Percentiles rank a stretch among this genome's conserved stretches.
These are phyloP conservation scores for Drosophila suzukii DNA, from an alignment of 1,140 invertebrate species.

Conservation along the genomic window DNA sequence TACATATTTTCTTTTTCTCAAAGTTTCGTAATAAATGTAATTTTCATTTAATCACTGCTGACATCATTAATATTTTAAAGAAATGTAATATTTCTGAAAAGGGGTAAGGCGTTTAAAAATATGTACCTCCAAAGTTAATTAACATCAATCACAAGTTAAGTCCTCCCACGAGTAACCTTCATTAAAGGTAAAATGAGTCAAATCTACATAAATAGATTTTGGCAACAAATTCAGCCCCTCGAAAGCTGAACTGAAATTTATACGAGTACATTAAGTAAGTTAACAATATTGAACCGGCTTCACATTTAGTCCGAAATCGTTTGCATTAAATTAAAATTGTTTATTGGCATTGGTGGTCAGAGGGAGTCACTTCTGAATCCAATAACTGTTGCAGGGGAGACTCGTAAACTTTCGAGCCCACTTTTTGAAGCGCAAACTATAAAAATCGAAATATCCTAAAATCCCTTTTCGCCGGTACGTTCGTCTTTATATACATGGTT, in stretches of 20 bases:
- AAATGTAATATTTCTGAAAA: too few species aligned
- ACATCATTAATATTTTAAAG: too few species aligned
- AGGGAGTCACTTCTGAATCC: constrained; percentile 11
- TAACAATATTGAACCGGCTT: constrained; percentile 46
- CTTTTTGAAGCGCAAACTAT: constrained; percentile 54
- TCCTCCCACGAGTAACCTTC: neutral
- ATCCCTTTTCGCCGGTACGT: constrained; percentile 35
- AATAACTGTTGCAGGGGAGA: constrained; percentile 31
- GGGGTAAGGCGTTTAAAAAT: too few species aligned
- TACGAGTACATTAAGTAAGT: constrained; percentile 2
- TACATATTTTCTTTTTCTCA: too few species aligned
- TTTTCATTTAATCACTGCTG: too few species aligned
- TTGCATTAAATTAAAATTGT: constrained; percentile 67
- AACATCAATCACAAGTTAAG: neutral
- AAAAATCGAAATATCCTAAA: constrained; percentile 67
- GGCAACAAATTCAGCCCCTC: constrained; percentile 8
- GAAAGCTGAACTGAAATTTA: constrained; percentile 10
- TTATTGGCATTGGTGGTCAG: constrained; percentile 40
- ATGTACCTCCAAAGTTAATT: neutral
- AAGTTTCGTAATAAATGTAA: too few species aligned
- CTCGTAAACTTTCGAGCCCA: constrained; percentile 36
- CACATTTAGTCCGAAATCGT: constrained; percentile 38
- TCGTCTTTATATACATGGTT: neutral
- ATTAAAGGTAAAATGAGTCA: constrained; percentile 4
- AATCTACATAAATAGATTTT: constrained; percentile 3